Percentiles rank a stretch among this genome's conserved stretches.
Evolutionary conservation across 1,140 invertebrate species (phyloP).

Genomic region (Drosophila nigrodunni): DNA sequence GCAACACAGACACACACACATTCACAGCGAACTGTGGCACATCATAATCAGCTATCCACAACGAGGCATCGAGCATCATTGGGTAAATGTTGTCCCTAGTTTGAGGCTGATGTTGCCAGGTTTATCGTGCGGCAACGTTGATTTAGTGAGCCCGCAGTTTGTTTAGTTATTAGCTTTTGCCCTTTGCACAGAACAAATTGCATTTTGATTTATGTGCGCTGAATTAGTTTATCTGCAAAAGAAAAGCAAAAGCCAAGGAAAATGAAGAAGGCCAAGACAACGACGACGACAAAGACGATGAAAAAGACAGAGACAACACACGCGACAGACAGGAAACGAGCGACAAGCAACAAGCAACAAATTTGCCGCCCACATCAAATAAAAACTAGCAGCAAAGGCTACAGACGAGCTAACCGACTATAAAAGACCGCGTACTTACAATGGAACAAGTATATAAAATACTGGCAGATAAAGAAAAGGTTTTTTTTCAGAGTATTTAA

Average conservation of each 20-base stretch:
- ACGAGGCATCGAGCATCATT: slow-evolving; percentile 44
- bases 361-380: slow-evolving; percentile 67
- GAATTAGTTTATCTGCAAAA: slow-evolving; percentile 69
- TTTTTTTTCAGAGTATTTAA: too few relatives aligned
- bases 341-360: slow-evolving; percentile 52
- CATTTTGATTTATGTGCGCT: slow-evolving; percentile 78
- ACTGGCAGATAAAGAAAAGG: too few relatives aligned
- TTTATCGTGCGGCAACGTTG: slow-evolving; percentile 75
- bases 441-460: too few relatives aligned
- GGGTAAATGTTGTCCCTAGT: slow-evolving; percentile 55
- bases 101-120: slow-evolving; percentile 31
- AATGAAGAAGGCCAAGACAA: slow-evolving; percentile 20
- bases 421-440: too few relatives aligned
- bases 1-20: slow-evolving; percentile 17
- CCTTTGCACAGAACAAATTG: slow-evolving; percentile 80
- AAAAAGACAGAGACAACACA: slow-evolving; percentile 37
- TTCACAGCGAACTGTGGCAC: slow-evolving; percentile 30
- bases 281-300: slow-evolving; percentile 24
- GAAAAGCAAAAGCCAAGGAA: background rate
- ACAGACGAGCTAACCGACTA: too few relatives aligned
- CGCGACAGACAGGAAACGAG: slow-evolving; percentile 59
- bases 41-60: slow-evolving; percentile 68
- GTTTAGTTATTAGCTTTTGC: slow-evolving; percentile 82
- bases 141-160: slow-evolving; percentile 80
- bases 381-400: too few relatives aligned